phyloP scores from a whole-genome alignment of 2,888 invertebrate species.

The Cataglyphis albicans region DNA sequence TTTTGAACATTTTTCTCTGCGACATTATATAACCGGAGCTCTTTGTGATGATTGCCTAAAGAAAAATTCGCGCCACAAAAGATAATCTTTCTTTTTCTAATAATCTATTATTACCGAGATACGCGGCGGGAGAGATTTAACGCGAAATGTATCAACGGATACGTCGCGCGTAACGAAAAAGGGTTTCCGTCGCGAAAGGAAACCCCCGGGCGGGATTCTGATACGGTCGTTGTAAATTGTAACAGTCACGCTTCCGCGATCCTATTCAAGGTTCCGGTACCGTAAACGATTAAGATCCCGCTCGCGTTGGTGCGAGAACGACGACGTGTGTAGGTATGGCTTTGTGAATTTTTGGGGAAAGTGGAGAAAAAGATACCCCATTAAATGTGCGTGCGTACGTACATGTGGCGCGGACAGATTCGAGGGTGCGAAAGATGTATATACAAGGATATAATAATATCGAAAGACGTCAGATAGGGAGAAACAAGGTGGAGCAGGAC shows the following conservation, averaged over 20 bases:
- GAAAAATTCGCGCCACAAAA: constrained; percentile 17
- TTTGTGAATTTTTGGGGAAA: constrained; percentile 49
- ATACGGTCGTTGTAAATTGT: constrained; percentile 54
- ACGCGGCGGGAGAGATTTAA: background rate
- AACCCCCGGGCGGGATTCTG: constrained; percentile 5
- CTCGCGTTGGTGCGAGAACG: constrained; percentile 24
- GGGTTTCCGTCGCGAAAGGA: constrained; percentile 16
- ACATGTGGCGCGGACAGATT: background rate
- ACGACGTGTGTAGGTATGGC: constrained; percentile 1
- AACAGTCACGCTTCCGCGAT: constrained; percentile 59
- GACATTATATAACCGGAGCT: background rate
- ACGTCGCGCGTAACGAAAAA: constrained; percentile 45
- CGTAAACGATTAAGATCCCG: constrained; percentile 57
- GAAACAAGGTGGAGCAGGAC: constrained; percentile 4
- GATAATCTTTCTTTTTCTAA: background rate
- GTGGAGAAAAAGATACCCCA: background rate
- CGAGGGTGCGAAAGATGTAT: constrained; percentile 9
- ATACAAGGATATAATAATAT: too few relatives aligned
- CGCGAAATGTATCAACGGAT: constrained; percentile 35
- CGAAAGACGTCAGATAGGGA: background rate
- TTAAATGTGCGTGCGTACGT: constrained; percentile 23
- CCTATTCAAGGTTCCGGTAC: constrained; percentile 50
- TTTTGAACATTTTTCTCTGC: background rate
- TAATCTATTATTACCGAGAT: constrained; percentile 20
- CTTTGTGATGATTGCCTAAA: background rate